Conservation (phyloP, 2,113 vertebrate genomes). For the Natator depressus region DNA sequence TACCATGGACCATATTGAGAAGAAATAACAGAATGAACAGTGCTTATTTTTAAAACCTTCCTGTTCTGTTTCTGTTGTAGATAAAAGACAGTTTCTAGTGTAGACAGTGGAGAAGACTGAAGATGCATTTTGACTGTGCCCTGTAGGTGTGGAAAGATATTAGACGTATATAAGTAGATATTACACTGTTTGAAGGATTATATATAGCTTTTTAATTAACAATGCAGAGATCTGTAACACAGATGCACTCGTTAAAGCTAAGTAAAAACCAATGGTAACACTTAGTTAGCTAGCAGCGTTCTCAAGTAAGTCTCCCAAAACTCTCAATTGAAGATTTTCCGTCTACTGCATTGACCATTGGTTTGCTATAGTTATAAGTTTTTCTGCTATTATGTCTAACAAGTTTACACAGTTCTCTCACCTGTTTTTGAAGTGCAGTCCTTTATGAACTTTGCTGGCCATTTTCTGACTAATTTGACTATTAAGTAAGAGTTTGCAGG, state of each 20-base stretch:
- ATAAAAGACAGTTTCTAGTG: background rate
- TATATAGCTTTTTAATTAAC: conserved; percentile 4
- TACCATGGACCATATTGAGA: conserved; percentile 24
- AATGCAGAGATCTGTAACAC: background rate
- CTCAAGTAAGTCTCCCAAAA: background rate
- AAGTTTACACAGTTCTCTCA: background rate
- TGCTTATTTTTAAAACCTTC: conserved; percentile 18
- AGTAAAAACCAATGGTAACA: background rate
- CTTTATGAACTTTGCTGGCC: background rate
- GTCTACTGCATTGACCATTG: background rate
- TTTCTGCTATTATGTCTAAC: background rate
- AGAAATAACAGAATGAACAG: conserved; percentile 41
- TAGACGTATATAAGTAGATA: background rate
- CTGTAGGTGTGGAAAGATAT: background rate
- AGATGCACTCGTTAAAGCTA: conserved; percentile 17
- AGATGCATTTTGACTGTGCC: background rate
- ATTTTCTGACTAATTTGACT: background rate
- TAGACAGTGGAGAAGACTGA: background rate
- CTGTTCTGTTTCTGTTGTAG: conserved; percentile 35
- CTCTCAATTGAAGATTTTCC: background rate
- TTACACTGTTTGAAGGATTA: background rate
- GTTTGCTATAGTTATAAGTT: background rate
- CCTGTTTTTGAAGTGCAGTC: background rate
- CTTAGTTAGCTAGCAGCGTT: background rate
- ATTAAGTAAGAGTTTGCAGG: background rate